phyloP scores from a whole-genome alignment of 2,888 invertebrate species.

The Drosophila infuscata region DNA sequence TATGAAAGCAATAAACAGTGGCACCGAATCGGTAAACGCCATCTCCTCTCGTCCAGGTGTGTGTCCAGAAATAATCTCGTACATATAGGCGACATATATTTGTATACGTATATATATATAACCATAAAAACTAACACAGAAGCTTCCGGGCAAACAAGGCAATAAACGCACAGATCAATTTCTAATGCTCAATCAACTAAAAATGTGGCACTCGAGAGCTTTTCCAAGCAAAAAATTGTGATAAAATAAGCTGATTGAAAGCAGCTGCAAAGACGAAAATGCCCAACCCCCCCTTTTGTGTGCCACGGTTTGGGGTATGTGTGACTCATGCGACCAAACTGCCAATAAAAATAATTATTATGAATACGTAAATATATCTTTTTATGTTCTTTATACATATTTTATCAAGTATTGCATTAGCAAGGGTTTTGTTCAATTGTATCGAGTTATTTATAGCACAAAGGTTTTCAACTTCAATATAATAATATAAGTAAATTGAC shows the following conservation, averaged over 20 bases:
- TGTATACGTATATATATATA: conserved; percentile 15
- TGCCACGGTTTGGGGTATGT: conserved; percentile 23
- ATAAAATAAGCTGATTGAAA: conserved; percentile 56
- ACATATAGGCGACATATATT: conserved; percentile 20
- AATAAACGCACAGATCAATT: conserved; percentile 76
- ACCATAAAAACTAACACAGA: conserved; percentile 67
- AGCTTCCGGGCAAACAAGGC: conserved; percentile 57
- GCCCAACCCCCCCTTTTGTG: neutral
- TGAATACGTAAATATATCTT: conserved; percentile 16
- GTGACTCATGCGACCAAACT: conserved; percentile 31
- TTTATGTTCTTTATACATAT: too few relatives aligned
- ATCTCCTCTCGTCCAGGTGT: conserved; percentile 50
- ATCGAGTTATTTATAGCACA: too few relatives aligned
- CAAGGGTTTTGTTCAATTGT: neutral
- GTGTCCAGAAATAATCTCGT: conserved; percentile 29
- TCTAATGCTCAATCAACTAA: conserved; percentile 77
- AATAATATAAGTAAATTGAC: neutral
- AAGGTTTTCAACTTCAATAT: neutral
- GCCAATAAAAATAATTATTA: conserved; percentile 57
- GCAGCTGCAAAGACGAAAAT: conserved; percentile 43
- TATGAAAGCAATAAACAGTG: conserved; percentile 71
- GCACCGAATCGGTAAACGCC: neutral
- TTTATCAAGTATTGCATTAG: neutral
- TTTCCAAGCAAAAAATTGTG: conserved; percentile 35
- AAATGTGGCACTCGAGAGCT: conserved; percentile 46